These are phyloP conservation scores for Formica exsecta DNA, from an alignment of 1,140 invertebrate genomes.

Conservation along the genomic window DNA sequence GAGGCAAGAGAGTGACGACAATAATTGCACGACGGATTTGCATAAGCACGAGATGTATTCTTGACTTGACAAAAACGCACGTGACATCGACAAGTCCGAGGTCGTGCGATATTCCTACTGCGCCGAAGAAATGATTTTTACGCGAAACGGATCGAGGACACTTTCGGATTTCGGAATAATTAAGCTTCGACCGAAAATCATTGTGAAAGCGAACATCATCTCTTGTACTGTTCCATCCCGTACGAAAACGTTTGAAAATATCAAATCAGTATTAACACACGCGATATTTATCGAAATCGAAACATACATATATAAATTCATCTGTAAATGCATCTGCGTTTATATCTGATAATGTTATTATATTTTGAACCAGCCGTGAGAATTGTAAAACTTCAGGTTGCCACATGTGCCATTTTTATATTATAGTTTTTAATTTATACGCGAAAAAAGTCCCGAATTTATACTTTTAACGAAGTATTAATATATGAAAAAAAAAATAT, in stretches of 20 bases:
- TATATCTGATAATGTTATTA: neutral
- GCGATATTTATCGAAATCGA: neutral
- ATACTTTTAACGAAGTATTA: neutral
- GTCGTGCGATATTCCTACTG: conserved; percentile 42
- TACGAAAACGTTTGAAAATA: neutral
- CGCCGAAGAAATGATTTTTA: conserved; percentile 62
- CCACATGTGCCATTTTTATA: neutral
- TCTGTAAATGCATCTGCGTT: neutral
- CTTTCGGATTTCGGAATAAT: conserved; percentile 22
- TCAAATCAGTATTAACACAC: neutral
- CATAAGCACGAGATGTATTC: conserved; percentile 27
- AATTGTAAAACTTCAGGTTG: neutral
- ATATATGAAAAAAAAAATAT: neutral
- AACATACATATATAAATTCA: neutral
- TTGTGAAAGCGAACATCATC: neutral
- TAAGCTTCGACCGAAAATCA: conserved; percentile 1
- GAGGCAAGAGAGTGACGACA: neutral
- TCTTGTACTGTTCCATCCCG: neutral
- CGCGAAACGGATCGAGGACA: neutral
- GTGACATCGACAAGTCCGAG: conserved; percentile 57
- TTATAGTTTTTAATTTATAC: neutral
- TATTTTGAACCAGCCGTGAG: neutral
- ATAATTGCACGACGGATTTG: conserved; percentile 21
- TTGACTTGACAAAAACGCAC: conserved; percentile 48
- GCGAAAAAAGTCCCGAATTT: neutral